Evolutionary conservation across 2,888 invertebrate species (phyloP), one percentile per base, ranked within the genome.

Genomic region (Automeris io): DNA sequence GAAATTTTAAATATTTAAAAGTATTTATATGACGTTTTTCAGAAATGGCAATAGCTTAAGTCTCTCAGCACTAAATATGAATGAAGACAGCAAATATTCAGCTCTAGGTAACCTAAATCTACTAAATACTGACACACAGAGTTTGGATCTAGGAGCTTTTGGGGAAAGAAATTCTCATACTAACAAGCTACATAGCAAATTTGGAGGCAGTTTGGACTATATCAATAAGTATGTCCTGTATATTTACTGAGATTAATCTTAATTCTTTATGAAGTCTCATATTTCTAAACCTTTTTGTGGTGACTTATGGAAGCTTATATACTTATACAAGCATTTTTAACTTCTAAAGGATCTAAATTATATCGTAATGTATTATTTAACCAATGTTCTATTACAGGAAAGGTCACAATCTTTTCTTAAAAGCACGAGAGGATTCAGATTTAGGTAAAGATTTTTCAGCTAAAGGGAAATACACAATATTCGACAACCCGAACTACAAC

Each of bases 341-440:
- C n/a, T n/a, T n/a, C n/a, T n/a, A n/a, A n/a, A n/a, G n/a, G n/a
- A n/a, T n/a, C n/a, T n/a, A n/a, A n/a, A n/a, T n/a, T n/a, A n/a
- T n/a, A n/a, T n/a, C n/a, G n/a, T n/a, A n/a, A n/a, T n/a, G n/a
- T n/a, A n/a, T n/a, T n/a, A n/a, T n/a, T n/a, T n/a, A n/a, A n/a
- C n/a, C n/a, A n/a, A n/a, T n/a, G n/a, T 12, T 7, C n/a, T 18
- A 23, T 35, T 35, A 3, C 23, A 35, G 35, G 2, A 24, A 35
- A 7, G 18, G 18, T 7, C 24, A 24, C 6, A 24, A 18, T 12
- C n/a, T 18, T 8, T 16, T 16, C 4, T 18, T 35, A 8, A 24
- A 22, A 7, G 35, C 35, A 22, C 19, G 21, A 22, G n/a, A 37
- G 7, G 31, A 26, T 3, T 26, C 37, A n/a, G 31, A 37, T n/a